A percentile compares a stretch with the other conserved stretches of the same genome.
Evolutionary conservation across 2,113 vertebrate species (phyloP).

Genomic region (Pelmatolapia mariae): DNA sequence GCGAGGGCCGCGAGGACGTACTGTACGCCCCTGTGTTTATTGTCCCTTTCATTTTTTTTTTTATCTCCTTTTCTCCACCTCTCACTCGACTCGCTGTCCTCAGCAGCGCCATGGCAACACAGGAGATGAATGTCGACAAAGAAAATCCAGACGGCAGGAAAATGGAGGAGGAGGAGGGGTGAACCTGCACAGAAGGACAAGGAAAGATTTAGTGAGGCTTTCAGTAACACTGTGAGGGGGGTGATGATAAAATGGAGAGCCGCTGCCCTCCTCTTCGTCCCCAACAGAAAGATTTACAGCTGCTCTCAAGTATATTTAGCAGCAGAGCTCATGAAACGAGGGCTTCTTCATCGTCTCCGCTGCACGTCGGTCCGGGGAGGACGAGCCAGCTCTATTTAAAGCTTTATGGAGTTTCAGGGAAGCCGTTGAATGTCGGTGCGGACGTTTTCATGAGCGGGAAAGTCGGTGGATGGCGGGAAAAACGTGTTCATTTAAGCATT

Average conservation of each 20-base stretch:
- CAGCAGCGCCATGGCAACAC: constrained; percentile 29
- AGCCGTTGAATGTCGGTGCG: background rate
- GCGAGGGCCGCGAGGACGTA: background rate
- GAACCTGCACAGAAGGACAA: constrained; percentile 6
- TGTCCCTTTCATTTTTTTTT: background rate
- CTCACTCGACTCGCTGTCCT: background rate
- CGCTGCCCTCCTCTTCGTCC: background rate
- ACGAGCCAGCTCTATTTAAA: constrained; percentile 17
- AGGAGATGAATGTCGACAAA: constrained; percentile 30
- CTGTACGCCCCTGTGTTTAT: background rate
- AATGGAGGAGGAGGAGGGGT: constrained; percentile 1
- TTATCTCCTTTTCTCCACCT: background rate
- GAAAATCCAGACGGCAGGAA: constrained; percentile 32
- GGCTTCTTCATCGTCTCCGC: background rate
- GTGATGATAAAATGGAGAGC: background rate
- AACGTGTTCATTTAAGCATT: background rate
- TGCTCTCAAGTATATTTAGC: constrained; percentile 6
- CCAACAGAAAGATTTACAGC: background rate
- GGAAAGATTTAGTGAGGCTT: constrained; percentile 22
- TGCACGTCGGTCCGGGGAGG: constrained; percentile 1
- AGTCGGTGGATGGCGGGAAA: background rate
- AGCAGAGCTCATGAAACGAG: constrained; percentile 4
- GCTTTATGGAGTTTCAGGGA: background rate
- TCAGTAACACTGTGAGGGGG: background rate
- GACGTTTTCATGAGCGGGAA: background rate